phyloP scores from a whole-genome alignment of 2,888 invertebrate genomes.

The Troilus luridus region DNA sequence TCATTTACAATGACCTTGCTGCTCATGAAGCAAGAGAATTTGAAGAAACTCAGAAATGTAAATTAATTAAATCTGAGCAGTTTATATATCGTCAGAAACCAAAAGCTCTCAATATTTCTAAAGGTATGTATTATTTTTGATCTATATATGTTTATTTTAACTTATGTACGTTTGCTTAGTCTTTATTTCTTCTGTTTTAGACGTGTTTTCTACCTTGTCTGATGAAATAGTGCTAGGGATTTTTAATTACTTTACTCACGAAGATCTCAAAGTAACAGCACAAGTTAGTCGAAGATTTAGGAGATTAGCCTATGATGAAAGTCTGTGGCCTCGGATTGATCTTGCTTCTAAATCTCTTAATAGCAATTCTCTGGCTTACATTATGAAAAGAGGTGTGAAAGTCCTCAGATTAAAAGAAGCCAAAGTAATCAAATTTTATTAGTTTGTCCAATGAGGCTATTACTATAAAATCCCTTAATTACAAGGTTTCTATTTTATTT shows the following conservation, averaged over 20 bases:
- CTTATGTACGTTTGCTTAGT: not conserved
- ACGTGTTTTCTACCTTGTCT: conserved; percentile 82
- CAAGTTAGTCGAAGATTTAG: conserved; percentile 85
- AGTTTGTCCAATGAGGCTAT: not conserved
- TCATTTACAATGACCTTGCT: conserved; percentile 59
- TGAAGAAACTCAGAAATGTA: conserved; percentile 56
- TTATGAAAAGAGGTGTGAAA: conserved; percentile 83
- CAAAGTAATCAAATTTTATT: conserved; percentile 72
- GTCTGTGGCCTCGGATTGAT: conserved; percentile 88
- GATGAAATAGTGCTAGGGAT: conserved; percentile 90
- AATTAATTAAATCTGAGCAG: conserved; percentile 52
- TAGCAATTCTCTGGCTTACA: conserved; percentile 79
- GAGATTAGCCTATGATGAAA: conserved; percentile 85
- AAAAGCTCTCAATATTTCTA: conserved; percentile 38
- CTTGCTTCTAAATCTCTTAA: conserved; percentile 79
- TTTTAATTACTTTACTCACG: conserved; percentile 86
- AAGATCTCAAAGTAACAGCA: conserved; percentile 79
- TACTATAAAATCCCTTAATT: not conserved
- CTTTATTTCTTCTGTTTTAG: conserved; percentile 67
- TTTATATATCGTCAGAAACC: conserved; percentile 53
- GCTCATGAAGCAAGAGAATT: conserved; percentile 55
- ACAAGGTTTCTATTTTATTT: conserved; percentile 61
- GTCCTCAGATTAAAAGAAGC: conserved; percentile 85
- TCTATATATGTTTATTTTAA: not conserved
- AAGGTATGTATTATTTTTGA: not conserved